phyloP scores from a whole-genome alignment of 2,797 vertebrate species.

The Coendou prehensilis region DNA sequence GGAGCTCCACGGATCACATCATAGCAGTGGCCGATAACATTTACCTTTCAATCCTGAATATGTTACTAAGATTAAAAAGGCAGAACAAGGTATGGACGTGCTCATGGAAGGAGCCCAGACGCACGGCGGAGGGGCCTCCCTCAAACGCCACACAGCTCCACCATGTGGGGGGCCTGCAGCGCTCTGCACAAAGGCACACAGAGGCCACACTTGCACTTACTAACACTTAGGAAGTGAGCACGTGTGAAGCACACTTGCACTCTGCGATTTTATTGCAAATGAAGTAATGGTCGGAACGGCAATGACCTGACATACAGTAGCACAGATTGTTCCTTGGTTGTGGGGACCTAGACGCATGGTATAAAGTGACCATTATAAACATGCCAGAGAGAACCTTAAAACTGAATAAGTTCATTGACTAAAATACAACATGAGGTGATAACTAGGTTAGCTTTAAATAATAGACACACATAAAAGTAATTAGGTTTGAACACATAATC shows the following conservation, averaged over 20 bases:
- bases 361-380: conserved; percentile 70
- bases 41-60: neutral
- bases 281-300: conserved; percentile 67
- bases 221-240: conserved; percentile 60
- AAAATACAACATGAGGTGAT: conserved; percentile 65
- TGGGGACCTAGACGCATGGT: conserved; percentile 28
- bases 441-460: conserved; percentile 75
- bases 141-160: neutral
- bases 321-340: conserved; percentile 68
- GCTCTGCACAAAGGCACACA: neutral
- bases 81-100: neutral
- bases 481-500: conserved; percentile 71
- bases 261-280: conserved; percentile 74
- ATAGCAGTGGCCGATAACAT: neutral
- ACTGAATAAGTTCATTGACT: conserved; percentile 76
- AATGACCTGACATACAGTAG: conserved; percentile 73
- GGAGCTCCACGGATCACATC: neutral
- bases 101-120: neutral
- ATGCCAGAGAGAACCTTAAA: conserved; percentile 69
- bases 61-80: neutral
- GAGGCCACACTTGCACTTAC: conserved; percentile 28
- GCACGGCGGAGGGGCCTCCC: neutral
- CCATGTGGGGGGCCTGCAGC: neutral
- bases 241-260: conserved; percentile 54
- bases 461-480: conserved; percentile 78